Evolutionary conservation across 2,797 vertebrate species (phyloP).

Genomic region (Falco peregrinus): DNA sequence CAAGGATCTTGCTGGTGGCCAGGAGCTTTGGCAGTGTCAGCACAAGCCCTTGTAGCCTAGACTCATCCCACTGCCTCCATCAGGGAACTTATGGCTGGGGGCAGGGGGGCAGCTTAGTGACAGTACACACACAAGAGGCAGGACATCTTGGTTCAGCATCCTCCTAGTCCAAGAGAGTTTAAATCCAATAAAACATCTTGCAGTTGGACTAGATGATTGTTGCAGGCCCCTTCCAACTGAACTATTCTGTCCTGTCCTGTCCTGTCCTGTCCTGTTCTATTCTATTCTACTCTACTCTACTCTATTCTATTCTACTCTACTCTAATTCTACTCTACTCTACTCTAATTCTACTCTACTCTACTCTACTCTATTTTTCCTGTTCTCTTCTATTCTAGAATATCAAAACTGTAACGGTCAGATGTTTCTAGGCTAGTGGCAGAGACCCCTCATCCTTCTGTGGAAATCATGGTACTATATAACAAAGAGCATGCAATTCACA

Average conservation of each 20-base stretch:
- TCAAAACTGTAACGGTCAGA: neutral
- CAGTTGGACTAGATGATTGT: neutral
- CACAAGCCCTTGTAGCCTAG: neutral
- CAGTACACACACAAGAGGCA: neutral
- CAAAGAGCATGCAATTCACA: neutral
- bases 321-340: no score
- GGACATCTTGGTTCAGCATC: neutral
- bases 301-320: no score
- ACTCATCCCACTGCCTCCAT: neutral
- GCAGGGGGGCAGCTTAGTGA: neutral
- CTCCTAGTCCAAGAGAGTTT: neutral
- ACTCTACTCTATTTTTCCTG: neutral
- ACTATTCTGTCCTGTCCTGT: neutral
- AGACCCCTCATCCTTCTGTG: neutral
- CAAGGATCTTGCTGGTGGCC: neutral
- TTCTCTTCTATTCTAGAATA: no score
- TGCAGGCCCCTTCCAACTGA: neutral
- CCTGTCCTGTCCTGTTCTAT: no score
- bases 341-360: no score
- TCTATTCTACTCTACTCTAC: neutral
- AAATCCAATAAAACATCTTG: neutral
- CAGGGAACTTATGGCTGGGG: rapidly evolving
- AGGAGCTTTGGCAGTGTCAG: neutral
- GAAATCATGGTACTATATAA: neutral
- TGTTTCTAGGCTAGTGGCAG: neutral